Evolutionary conservation across 2,113 vertebrate genomes (phyloP), one percentile per base, ranked within the genome.

Genomic region (Prionailurus viverrinus): DNA sequence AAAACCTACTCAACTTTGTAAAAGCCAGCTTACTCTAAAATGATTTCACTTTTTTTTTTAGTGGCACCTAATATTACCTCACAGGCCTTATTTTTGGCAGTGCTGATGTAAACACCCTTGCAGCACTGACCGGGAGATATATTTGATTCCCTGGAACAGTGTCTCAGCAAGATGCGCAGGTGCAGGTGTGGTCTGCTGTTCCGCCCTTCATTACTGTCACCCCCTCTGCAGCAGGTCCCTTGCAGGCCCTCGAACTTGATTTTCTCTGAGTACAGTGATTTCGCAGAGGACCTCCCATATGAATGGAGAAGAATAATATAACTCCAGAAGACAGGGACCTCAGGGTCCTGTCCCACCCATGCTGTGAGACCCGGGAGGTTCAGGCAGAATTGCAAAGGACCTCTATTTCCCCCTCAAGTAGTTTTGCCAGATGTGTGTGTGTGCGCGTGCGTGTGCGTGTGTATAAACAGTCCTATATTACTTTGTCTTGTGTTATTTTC

Each of bases 241-340:
- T 51, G 2, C 10, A 68, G 13, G 33, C 55, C 14, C 23, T 96
- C 81, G 66, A 31, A 83, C 21, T 69, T 91, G 4, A 31, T 82
- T 83, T 87, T 39, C 15, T 96, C 61, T 33, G 19, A n/a, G 19
- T 69, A 55, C 15, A 45, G 29, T 82, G n/a, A 48, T 82, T 87
- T 95, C 41, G 53, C 51, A 21, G 80, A 78, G 29, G 21, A 83
- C 9, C 36, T 91, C 31, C 66, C 41, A 29, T 79, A 69, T 51
- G n/a, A 96, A 95, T 48, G 76, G 39, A 90, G 39, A 89, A 85
- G n/a, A 92, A 89, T 85, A 68, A 68, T 69, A 23, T 29, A 69
- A 73, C 25, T 87, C 29, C 58, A 89, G 55, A 68, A 76, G 36
- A 88, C 23, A 58, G 45, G 29, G 25, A 66, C 36, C 48, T 76